Base-by-base conservation (phyloP, 2,113 vertebrate genomes). In the Varanus komodoensis region DNA sequence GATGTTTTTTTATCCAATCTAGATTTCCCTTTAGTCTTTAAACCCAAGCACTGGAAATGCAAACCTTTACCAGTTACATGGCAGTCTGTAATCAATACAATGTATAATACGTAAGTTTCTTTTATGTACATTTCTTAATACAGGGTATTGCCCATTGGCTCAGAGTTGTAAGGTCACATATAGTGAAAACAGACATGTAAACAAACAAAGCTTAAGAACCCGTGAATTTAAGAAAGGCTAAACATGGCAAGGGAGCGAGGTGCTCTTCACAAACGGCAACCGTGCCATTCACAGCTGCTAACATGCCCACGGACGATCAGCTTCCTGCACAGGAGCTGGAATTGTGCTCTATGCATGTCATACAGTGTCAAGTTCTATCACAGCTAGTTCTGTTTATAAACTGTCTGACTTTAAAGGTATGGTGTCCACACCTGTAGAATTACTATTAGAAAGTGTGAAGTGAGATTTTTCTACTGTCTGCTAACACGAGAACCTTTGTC, bases 301-400 rank as follows among this genome's bases (percentile, higher is more conserved):
- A 29, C 9, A 87, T 71, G 92, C 94, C 95, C 80, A 86, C 11
- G 87, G 89, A 92, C 92, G 92, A 84, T 32, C 91, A 95, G 86
- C 79, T 86, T 90, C 80, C 82, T 90, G 38, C 89, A 89, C 83
- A 94, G 89, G 90, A 89, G 79, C 92, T 87, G 87, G 44, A 89
- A 92, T 74, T 75, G 92, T 91, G 90, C 95, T 93, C 90, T 90
- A 96, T 94, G 92, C 44, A 95, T 79, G 94, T 93, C 95, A 75
- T 95, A 95, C 93, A 96, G 91, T 95, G 96, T 97, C 93, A 96
- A 96, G 96, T 90, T 84, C 94, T 94, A 97, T 91, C 95, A 96
- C 96, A 97, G 97, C 85, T 91, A 95, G 78, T 92, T 94, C 92
- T 80, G 57, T 95, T 96, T 94, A 90, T 95, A 93, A 92, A 87